phyloP scores from a whole-genome alignment of 1,140 invertebrate genomes.

The Subanguina moxae region DNA sequence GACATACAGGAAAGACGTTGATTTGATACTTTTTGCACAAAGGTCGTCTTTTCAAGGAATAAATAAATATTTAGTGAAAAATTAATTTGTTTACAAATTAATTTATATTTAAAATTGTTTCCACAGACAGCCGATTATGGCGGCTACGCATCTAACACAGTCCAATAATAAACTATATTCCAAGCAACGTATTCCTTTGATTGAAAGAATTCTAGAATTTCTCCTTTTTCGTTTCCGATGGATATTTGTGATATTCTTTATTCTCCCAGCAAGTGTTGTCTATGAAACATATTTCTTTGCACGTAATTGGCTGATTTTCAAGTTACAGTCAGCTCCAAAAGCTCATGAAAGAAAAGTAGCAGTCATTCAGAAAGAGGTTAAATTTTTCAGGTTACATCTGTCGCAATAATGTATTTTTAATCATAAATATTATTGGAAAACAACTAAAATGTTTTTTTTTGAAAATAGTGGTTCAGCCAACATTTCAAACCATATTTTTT shows the following conservation, averaged over 20 bases:
- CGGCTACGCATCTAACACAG: too few relatives aligned
- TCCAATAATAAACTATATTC: neutral
- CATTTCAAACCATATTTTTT: too few relatives aligned
- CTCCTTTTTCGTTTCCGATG: constrained; percentile 42
- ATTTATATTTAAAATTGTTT: too few relatives aligned
- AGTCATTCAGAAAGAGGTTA: constrained; percentile 72
- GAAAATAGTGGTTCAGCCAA: neutral
- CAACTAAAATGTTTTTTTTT: neutral
- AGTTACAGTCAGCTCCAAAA: constrained; percentile 70
- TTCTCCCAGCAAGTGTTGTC: constrained; percentile 71
- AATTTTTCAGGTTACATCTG: constrained; percentile 12
- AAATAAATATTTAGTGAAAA: too few relatives aligned
- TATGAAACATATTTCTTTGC: constrained; percentile 67
- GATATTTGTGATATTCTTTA: constrained; percentile 47
- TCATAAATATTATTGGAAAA: neutral
- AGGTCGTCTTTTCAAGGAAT: too few relatives aligned
- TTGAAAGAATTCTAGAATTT: constrained; percentile 36
- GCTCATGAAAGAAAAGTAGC: constrained; percentile 71
- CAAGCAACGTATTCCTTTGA: constrained; percentile 6
- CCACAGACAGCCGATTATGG: too few relatives aligned
- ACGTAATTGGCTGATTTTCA: constrained; percentile 70
- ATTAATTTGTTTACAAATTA: too few relatives aligned
- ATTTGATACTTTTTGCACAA: too few relatives aligned
- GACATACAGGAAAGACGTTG: too few relatives aligned
- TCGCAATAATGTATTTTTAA: too few relatives aligned